Percentiles rank a stretch among this genome's conserved stretches.
Conservation (phyloP, 1,140 invertebrate species). For the Kradibia gibbosae region DNA sequence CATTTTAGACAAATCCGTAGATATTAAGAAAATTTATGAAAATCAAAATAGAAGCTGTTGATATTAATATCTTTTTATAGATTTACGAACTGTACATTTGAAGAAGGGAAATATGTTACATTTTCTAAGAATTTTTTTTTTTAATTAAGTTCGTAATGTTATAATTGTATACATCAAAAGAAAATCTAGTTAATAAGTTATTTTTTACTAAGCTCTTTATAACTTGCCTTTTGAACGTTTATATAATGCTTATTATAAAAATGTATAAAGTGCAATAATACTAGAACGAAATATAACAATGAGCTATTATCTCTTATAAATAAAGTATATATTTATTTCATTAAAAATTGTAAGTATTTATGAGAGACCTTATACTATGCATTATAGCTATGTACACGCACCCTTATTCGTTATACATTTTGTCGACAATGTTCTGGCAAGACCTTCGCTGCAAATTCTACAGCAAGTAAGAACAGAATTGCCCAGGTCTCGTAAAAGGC, state of each 20-base stretch:
- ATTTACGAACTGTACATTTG: too few species aligned
- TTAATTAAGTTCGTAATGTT: too few species aligned
- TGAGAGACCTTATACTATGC: background rate
- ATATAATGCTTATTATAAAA: background rate
- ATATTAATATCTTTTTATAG: background rate
- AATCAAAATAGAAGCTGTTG: background rate
- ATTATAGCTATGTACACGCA: background rate
- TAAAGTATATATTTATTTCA: background rate
- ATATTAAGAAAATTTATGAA: too few species aligned
- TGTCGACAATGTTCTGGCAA: background rate
- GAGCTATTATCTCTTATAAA: background rate
- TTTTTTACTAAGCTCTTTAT: background rate
- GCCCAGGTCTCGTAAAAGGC: too few species aligned
- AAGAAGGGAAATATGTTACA: too few species aligned
- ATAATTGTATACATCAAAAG: too few species aligned
- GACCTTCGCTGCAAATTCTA: background rate
- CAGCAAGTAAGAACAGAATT: background rate
- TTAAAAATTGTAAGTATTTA: background rate
- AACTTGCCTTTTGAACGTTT: background rate
- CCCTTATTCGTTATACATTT: background rate
- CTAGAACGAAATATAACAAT: background rate
- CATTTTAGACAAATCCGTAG: background rate
- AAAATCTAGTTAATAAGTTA: too few species aligned
- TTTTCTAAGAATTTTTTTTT: too few species aligned
- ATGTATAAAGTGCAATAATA: background rate